A percentile compares a stretch with the other conserved stretches of the same genome.
Evolutionary conservation across 2,113 vertebrate genomes (phyloP).

Genomic region (Dicentrarchus labrax): DNA sequence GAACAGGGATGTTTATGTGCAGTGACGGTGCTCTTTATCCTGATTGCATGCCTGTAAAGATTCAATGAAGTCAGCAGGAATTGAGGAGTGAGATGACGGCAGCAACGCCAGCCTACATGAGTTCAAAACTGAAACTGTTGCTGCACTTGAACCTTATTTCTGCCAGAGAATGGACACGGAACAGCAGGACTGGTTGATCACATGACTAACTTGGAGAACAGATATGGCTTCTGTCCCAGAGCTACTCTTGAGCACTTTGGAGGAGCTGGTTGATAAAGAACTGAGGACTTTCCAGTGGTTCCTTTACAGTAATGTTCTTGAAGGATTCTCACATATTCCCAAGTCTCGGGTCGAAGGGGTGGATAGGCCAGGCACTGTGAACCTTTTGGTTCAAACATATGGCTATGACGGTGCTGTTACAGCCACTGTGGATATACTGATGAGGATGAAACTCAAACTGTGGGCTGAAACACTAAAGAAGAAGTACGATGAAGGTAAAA

Average conservation of each 20-base stretch:
- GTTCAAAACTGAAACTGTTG: constrained; percentile 38
- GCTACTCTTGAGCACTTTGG: constrained; percentile 34
- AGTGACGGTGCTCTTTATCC: neutral
- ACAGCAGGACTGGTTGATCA: neutral
- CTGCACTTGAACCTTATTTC: neutral
- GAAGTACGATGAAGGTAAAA: constrained; percentile 29
- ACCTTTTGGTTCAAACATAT: constrained; percentile 48
- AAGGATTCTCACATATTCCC: constrained; percentile 40
- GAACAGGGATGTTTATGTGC: neutral
- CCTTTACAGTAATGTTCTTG: constrained; percentile 10
- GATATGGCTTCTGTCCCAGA: constrained; percentile 28
- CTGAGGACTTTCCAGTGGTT: constrained; percentile 52
- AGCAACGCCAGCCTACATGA: neutral
- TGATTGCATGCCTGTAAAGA: neutral
- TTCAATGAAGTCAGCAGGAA: constrained; percentile 6
- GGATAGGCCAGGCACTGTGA: constrained; percentile 16
- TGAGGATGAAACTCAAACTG: constrained; percentile 40
- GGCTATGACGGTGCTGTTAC: constrained; percentile 28
- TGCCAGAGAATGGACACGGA: neutral
- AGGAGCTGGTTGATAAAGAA: constrained; percentile 24
- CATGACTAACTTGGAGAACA: neutral
- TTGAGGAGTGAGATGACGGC: neutral
- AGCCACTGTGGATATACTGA: constrained; percentile 35
- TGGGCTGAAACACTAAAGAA: constrained; percentile 27
- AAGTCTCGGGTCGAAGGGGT: neutral